A percentile compares a stretch with the other conserved stretches of the same genome.
phyloP scores from a whole-genome alignment of 1,140 invertebrate species.

The Bathynomus jamesi region DNA sequence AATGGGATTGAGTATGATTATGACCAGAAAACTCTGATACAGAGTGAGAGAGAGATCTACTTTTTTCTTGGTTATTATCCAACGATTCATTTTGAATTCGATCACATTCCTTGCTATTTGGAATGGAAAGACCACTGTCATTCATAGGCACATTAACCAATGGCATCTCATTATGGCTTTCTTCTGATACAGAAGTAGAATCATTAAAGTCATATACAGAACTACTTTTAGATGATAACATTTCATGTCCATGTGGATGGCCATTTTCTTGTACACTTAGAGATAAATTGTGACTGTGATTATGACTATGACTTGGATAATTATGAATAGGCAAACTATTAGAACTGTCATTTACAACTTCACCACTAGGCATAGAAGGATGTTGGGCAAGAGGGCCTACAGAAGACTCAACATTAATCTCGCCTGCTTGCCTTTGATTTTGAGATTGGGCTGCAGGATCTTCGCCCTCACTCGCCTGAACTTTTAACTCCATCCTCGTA shows the following conservation, averaged over 20 bases:
- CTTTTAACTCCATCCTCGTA: background rate
- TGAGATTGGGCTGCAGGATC: conserved; percentile 2
- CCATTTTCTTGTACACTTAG: background rate
- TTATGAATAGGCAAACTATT: background rate
- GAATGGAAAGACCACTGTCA: background rate
- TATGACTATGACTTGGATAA: background rate
- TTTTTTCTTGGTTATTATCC: background rate
- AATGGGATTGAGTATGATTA: background rate
- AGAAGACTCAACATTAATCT: background rate
- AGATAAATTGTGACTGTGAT: background rate
- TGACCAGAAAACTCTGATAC: background rate
- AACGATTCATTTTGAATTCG: background rate
- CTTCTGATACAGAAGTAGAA: conserved; percentile 1
- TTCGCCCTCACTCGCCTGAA: background rate
- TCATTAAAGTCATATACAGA: conserved; percentile 33
- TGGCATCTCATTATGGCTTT: background rate
- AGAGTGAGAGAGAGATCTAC: background rate
- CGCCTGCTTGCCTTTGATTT: conserved; percentile 10
- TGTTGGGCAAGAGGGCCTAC: background rate
- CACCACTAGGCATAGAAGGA: background rate
- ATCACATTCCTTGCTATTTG: background rate
- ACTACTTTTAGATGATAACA: too few relatives aligned
- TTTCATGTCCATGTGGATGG: background rate
- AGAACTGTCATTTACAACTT: background rate
- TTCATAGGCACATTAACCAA: background rate